Evolutionary conservation across 2,113 vertebrate genomes (phyloP).

Genomic region (Chrysochloris asiatica): DNA sequence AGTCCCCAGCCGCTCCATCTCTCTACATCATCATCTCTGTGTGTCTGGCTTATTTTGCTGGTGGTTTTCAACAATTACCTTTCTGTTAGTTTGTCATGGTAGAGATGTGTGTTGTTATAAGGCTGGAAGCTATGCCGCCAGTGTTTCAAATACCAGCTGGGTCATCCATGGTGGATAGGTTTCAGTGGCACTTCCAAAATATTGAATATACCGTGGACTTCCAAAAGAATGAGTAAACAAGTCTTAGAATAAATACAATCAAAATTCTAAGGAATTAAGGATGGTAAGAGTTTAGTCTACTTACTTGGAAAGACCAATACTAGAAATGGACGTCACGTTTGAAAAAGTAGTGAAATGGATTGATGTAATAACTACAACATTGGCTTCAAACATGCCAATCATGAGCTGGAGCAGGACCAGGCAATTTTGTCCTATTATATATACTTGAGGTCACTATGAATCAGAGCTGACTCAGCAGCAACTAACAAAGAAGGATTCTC

Average conservation of each 20-base stretch:
- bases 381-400: neutral
- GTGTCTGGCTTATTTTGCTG: neutral
- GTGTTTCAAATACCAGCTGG: neutral
- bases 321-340: neutral
- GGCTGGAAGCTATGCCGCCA: neutral
- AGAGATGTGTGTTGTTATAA: neutral
- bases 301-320: neutral
- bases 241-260: neutral
- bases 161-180: neutral
- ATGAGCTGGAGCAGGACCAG: neutral
- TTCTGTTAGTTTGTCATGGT: neutral
- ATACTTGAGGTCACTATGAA: neutral
- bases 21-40: too few relatives aligned
- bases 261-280: neutral
- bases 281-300: neutral
- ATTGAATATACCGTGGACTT: neutral
- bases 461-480: neutral
- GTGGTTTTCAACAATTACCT: neutral
- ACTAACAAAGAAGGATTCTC: neutral
- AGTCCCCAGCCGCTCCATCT: too few relatives aligned
- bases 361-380: neutral
- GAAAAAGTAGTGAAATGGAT: neutral
- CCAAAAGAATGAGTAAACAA: neutral
- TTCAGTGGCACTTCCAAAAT: neutral
- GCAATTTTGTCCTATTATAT: neutral